Conservation (phyloP, 2,797 vertebrate species). For the Lacerta bilineata region DNA sequence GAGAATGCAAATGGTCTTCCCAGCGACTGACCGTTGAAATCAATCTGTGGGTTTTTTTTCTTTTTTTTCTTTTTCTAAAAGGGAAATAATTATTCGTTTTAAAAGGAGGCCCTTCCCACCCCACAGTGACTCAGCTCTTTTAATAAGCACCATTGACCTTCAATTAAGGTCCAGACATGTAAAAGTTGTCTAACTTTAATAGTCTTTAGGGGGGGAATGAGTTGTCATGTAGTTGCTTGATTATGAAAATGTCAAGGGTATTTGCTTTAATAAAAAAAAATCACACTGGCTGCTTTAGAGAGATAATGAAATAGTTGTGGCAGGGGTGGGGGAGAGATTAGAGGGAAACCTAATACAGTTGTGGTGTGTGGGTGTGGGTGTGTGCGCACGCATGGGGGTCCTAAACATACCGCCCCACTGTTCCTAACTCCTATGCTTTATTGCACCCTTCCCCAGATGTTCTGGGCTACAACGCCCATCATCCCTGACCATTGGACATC, state of each 20-base stretch:
- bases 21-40: no score
- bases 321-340: not conserved
- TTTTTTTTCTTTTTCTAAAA: not conserved
- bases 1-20: not conserved
- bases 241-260: constrained; percentile 46
- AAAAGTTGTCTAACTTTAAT: constrained; percentile 36
- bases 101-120: not conserved
- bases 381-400: fast-evolving
- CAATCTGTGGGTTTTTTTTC: no score
- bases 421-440: not conserved
- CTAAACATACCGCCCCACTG: not conserved
- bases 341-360: not conserved
- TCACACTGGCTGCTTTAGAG: constrained; percentile 19
- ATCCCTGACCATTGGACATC: not conserved
- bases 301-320: constrained; percentile 35
- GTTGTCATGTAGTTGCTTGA: constrained; percentile 32
- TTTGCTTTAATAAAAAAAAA: constrained; percentile 38
- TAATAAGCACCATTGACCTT: constrained; percentile 37
- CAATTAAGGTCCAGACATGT: constrained; percentile 33
- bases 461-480: not conserved
- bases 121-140: not conserved
- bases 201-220: not conserved
- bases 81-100: not conserved
- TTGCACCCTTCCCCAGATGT: not conserved
- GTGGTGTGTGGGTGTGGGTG: no score